phyloP scores from a whole-genome alignment of 2,888 invertebrate species.

The Strigamia transsilvanica region DNA sequence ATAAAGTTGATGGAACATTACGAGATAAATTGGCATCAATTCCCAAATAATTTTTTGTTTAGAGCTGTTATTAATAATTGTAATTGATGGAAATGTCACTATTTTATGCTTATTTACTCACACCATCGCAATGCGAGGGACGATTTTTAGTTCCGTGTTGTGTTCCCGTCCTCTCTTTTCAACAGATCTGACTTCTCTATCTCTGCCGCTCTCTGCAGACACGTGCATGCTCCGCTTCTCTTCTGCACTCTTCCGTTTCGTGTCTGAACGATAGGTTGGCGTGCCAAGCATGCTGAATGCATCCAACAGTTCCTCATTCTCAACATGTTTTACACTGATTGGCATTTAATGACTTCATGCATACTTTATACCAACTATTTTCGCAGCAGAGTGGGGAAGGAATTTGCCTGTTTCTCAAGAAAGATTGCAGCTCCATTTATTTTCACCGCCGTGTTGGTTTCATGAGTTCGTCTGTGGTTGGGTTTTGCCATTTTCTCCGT shows the following conservation, averaged over 20 bases:
- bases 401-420: conserved; percentile 42
- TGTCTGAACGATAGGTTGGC: conserved; percentile 44
- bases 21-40: not conserved
- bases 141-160: conserved; percentile 14
- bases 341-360: conserved; percentile 44
- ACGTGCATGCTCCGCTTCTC: not conserved
- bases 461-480: not conserved
- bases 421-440: conserved; percentile 40
- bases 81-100: conserved; percentile 17
- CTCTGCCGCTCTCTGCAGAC: not conserved
- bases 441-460: conserved; percentile 28
- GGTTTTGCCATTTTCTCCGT: not conserved
- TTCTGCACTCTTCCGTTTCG: conserved; percentile 35
- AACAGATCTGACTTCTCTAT: conserved; percentile 25
- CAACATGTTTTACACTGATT: conserved; percentile 44
- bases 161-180: conserved; percentile 1
- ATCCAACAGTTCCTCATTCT: conserved; percentile 42
- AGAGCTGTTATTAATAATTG: not conserved
- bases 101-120: conserved; percentile 19
- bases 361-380: conserved; percentile 42
- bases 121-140: not conserved
- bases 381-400: conserved; percentile 42
- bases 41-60: not conserved
- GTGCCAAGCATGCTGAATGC: conserved; percentile 43
- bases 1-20: not conserved